phyloP scores from a whole-genome alignment of 37 sponge, comb jelly and placozoan genomes.

The Ephydatia muelleri region DNA sequence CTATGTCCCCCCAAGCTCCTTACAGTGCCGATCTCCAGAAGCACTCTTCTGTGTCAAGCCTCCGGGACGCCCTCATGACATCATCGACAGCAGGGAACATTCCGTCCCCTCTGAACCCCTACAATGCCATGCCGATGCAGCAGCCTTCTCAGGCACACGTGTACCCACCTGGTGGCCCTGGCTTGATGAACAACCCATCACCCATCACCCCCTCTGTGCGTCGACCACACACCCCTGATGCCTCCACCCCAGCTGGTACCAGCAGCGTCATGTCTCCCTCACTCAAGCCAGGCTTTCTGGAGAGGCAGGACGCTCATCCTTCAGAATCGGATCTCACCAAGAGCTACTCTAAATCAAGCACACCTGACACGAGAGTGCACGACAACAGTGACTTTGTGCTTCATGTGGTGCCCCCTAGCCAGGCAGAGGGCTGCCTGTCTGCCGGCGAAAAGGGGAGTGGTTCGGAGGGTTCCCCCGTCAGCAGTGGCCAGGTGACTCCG shows the following conservation, averaged over 20 bases:
- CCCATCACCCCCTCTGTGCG: conserved; percentile 27
- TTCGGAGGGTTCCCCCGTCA: neutral
- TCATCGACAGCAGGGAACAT: neutral
- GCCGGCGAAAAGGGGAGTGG: neutral
- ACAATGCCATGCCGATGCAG: neutral
- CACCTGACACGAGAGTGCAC: neutral
- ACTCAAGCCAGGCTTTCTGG: neutral
- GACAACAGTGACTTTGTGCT: neutral
- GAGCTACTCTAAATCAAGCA: too few species aligned
- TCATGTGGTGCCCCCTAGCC: neutral
- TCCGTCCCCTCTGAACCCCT: neutral
- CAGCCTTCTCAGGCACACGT: neutral
- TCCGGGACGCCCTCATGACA: conserved; percentile 56
- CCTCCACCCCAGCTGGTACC: neutral
- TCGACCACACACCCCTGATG: conserved; percentile 25
- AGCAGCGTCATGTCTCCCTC: conserved; percentile 34
- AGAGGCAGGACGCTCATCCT: conserved; percentile 1
- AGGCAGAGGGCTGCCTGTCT: neutral
- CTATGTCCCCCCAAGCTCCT: conserved; percentile 22
- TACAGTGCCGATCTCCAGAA: conserved; percentile 35
- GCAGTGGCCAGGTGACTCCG: too few species aligned
- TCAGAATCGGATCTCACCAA: neutral
- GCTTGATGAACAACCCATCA: conserved; percentile 5
- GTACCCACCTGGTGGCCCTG: neutral
- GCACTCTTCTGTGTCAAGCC: conserved; percentile 53